Conservation (phyloP, 2,113 vertebrate species). For the Balaeniceps rex region DNA sequence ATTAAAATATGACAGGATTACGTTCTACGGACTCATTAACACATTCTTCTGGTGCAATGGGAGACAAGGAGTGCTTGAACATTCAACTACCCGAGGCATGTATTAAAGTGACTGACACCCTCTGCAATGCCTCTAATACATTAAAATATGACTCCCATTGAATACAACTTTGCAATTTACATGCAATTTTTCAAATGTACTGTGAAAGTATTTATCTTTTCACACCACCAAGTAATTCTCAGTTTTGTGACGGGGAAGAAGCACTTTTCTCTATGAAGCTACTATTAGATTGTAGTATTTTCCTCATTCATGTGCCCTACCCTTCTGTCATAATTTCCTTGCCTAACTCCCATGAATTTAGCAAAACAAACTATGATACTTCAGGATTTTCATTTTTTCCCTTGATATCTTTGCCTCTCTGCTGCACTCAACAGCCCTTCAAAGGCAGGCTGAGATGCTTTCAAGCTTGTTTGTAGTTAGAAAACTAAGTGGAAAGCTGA, state of each 20-base stretch:
- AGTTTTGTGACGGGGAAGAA: background rate
- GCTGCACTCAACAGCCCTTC: background rate
- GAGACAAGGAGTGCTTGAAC: slow-evolving; percentile 11
- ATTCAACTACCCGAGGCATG: background rate
- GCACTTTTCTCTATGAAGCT: background rate
- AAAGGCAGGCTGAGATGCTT: slow-evolving; percentile 6
- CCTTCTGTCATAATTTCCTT: background rate
- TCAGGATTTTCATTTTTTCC: background rate
- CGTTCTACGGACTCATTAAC: slow-evolving; percentile 11
- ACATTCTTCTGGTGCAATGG: slow-evolving; percentile 1
- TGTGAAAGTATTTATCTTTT: slow-evolving; percentile 20
- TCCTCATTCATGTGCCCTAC: background rate
- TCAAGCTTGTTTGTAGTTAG: background rate
- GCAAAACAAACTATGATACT: slow-evolving; percentile 14
- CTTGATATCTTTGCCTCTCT: background rate
- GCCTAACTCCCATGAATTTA: background rate
- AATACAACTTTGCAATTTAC: slow-evolving; percentile 23
- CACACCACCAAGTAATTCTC: background rate
- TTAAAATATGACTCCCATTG: background rate
- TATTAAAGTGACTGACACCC: slow-evolving; percentile 7
- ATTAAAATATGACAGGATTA: slow-evolving; percentile 39
- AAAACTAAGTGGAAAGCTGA: slow-evolving; percentile 1
- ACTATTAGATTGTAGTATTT: background rate
- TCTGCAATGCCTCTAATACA: background rate
- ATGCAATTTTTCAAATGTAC: background rate